Evolutionary conservation across 1,140 invertebrate genomes (phyloP).

Genomic region (Drosophila bocqueti): DNA sequence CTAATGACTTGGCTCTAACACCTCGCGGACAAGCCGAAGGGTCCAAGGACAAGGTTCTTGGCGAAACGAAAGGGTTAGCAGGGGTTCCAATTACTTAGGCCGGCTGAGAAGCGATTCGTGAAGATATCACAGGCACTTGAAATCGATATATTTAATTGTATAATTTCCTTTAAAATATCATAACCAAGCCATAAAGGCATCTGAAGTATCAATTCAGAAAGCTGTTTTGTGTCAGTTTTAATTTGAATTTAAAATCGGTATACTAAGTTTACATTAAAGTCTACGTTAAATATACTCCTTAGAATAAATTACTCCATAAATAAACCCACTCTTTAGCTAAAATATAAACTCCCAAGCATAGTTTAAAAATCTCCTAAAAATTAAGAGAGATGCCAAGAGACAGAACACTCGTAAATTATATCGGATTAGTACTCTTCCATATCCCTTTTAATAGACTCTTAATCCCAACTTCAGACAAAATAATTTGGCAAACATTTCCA

Average conservation of each 20-base stretch:
- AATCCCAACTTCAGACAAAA: constrained; percentile 25
- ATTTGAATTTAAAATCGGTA: no score
- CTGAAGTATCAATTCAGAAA: not conserved
- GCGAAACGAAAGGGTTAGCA: constrained; percentile 1
- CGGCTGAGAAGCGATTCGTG: not conserved
- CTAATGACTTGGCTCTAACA: constrained; percentile 25
- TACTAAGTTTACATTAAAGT: no score
- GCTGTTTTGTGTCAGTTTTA: no score
- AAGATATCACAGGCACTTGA: no score
- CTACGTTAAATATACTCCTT: not conserved
- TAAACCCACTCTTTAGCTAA: not conserved
- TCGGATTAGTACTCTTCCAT: constrained; percentile 1
- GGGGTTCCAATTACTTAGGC: constrained; percentile 15
- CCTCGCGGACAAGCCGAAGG: constrained; percentile 12
- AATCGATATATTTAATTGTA: no score
- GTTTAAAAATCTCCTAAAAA: not conserved
- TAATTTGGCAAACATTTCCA: constrained; percentile 29
- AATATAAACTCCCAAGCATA: not conserved
- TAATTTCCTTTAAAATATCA: no score
- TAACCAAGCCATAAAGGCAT: no score
- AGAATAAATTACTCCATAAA: not conserved
- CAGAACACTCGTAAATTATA: not conserved
- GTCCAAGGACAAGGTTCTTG: constrained; percentile 1
- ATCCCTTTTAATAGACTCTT: constrained; percentile 30
- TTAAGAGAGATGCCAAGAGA: constrained; percentile 1